A percentile compares a stretch with the other conserved stretches of the same genome.
Evolutionary conservation across 2,888 invertebrate genomes (phyloP).

Genomic region (Xestoiulus laeticollis): DNA sequence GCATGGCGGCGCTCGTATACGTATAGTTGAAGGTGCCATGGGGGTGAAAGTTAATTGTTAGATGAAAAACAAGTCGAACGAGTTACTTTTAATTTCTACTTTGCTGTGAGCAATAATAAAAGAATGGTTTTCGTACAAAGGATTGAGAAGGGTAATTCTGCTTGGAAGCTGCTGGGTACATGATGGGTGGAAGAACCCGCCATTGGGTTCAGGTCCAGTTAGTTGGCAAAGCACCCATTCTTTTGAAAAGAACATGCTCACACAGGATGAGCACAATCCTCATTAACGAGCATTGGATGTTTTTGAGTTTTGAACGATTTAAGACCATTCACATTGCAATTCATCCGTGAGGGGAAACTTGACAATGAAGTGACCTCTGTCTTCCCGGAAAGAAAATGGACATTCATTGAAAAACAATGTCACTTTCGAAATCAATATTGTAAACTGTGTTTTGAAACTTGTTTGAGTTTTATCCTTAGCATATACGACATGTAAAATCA

Average conservation of each 20-base stretch:
- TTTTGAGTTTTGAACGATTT: background rate
- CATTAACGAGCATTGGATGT: background rate
- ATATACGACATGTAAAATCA: no score
- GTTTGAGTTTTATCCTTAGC: no score
- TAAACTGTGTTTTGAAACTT: no score
- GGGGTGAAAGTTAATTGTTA: conserved; percentile 16
- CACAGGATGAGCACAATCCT: background rate
- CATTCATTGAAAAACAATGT: no score
- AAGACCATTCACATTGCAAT: no score
- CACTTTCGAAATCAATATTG: no score
- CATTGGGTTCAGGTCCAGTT: background rate
- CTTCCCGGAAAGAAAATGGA: no score
- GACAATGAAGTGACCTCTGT: background rate
- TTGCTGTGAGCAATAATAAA: background rate
- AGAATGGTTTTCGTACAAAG: conserved; percentile 10
- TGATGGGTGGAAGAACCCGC: background rate
- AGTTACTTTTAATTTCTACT: conserved; percentile 29
- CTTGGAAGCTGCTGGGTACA: background rate
- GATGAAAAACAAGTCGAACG: conserved; percentile 37
- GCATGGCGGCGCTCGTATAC: background rate
- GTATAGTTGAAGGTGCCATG: background rate
- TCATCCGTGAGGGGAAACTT: background rate
- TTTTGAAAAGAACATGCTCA: background rate
- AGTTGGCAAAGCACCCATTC: background rate
- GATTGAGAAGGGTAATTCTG: background rate